phyloP scores from a whole-genome alignment of 2,113 vertebrate species.

The Rhinoptilus africanus region DNA sequence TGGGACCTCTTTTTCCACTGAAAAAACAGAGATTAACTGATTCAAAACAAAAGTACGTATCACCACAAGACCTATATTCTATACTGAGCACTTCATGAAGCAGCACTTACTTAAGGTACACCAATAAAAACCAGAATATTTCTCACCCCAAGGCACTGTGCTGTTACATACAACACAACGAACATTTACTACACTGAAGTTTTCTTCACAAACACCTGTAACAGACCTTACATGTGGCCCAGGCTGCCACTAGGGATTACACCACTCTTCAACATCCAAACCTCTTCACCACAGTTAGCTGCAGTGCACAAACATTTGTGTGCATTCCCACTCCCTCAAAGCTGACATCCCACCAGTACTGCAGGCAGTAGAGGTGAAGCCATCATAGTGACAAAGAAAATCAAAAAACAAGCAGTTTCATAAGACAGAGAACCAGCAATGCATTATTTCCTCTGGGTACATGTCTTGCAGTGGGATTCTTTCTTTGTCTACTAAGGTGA shows the following conservation, averaged over 20 bases:
- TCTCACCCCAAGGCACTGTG: not conserved
- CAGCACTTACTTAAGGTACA: too few relatives aligned
- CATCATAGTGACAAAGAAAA: not conserved
- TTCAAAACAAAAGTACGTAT: not conserved
- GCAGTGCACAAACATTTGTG: not conserved
- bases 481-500: not conserved
- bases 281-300: not conserved
- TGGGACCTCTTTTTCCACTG: not conserved
- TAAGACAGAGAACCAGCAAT: not conserved
- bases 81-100: accelerated
- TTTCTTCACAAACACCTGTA: not conserved
- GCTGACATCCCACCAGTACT: not conserved
- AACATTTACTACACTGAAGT: not conserved
- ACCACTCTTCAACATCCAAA: not conserved
- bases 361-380: not conserved
- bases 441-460: conserved; percentile 26
- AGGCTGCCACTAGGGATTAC: not conserved
- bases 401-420: not conserved
- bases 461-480: not conserved
- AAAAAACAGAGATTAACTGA: not conserved
- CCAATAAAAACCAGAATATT: not conserved
- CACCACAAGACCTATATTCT: not conserved
- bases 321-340: not conserved
- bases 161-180: not conserved
- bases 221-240: not conserved